Conservation (phyloP, 2,888 invertebrate genomes). For the Pteria penguin region DNA sequence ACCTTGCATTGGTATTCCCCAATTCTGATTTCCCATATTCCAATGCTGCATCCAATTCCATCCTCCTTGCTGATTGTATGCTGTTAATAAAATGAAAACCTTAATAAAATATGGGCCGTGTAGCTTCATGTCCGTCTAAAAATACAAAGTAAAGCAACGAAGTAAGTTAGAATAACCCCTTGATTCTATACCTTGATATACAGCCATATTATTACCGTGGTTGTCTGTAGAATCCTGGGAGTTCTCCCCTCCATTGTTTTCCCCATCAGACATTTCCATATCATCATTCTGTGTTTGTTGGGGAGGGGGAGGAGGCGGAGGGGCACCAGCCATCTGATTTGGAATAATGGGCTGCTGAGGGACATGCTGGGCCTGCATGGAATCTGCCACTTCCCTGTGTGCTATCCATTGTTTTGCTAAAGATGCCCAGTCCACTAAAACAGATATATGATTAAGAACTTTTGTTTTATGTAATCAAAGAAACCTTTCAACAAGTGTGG, state of each 20-base stretch:
- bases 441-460: conserved; percentile 6
- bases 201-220: conserved; percentile 28
- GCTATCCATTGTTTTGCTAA: conserved; percentile 97
- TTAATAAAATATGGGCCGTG: too few relatives aligned
- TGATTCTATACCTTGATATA: too few relatives aligned
- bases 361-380: conserved; percentile 2
- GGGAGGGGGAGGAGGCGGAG: conserved; percentile 24
- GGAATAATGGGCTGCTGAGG: conserved; percentile 4
- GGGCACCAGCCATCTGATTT: background rate
- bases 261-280: conserved; percentile 71
- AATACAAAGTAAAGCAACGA: too few relatives aligned
- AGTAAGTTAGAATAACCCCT: too few relatives aligned
- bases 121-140: too few relatives aligned
- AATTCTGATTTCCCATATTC: conserved; percentile 45
- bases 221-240: conserved; percentile 25
- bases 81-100: too few relatives aligned
- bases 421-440: conserved; percentile 95
- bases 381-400: conserved; percentile 68
- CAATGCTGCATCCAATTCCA: conserved; percentile 51
- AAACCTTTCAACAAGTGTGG: too few relatives aligned
- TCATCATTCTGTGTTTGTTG: conserved; percentile 54
- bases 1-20: conserved; percentile 37
- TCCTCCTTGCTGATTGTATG: conserved; percentile 45
- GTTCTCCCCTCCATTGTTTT: conserved; percentile 41
- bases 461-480: too few relatives aligned